Evolutionary conservation across 2,888 invertebrate species (phyloP).

Genomic region (Drosophila kambysellisi): DNA sequence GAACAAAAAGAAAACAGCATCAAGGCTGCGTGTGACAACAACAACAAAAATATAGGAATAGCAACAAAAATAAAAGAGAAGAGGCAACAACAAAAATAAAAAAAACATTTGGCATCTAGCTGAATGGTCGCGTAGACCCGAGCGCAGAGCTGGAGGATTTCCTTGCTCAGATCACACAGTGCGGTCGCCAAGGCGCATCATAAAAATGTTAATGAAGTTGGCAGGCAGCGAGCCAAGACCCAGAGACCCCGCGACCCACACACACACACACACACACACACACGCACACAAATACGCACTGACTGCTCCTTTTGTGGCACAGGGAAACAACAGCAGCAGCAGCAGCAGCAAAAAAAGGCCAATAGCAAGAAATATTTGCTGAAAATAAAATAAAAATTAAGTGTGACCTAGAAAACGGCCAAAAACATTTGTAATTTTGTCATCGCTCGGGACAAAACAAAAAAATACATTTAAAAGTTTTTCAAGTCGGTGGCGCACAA

Average conservation of each 20-base stretch:
- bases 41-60: slow-evolving; percentile 39
- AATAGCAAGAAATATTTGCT: slow-evolving; percentile 69
- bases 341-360: slow-evolving; percentile 47
- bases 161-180: slow-evolving; percentile 62
- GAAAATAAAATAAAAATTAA: slow-evolving; percentile 78
- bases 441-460: slow-evolving; percentile 46
- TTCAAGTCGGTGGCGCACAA: background rate
- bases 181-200: slow-evolving; percentile 80
- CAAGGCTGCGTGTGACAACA: slow-evolving; percentile 74
- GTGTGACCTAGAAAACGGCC: slow-evolving; percentile 68
- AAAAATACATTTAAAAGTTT: background rate
- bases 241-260: slow-evolving; percentile 20
- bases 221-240: slow-evolving; percentile 60
- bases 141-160: slow-evolving; percentile 29
- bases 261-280: slow-evolving; percentile 12
- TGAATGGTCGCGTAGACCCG: slow-evolving; percentile 44
- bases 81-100: slow-evolving; percentile 34
- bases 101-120: slow-evolving; percentile 62
- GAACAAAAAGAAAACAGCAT: slow-evolving; percentile 43
- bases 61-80: slow-evolving; percentile 29
- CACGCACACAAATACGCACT: slow-evolving; percentile 19
- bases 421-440: slow-evolving; percentile 64
- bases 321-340: slow-evolving; percentile 15
- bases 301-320: slow-evolving; percentile 42
- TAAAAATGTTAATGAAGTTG: slow-evolving; percentile 79